A percentile compares a stretch with the other conserved stretches of the same genome.
phyloP scores from a whole-genome alignment of 2,113 vertebrate species.

The Anoura caudifer region DNA sequence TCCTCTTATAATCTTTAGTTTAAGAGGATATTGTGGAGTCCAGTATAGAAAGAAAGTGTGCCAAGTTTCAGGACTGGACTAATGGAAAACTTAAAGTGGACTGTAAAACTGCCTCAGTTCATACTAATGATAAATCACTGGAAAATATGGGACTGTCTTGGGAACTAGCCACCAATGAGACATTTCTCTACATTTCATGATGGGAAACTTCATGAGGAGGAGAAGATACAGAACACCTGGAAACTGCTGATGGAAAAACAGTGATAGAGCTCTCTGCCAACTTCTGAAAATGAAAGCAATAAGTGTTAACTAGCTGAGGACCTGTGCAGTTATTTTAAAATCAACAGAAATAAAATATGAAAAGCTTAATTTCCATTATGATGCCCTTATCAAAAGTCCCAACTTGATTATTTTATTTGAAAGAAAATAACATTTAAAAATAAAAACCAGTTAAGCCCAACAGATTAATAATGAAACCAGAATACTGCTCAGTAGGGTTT shows the following conservation, averaged over 20 bases:
- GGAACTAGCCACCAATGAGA: not conserved
- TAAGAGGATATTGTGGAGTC: not conserved
- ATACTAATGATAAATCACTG: not conserved
- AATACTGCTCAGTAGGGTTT: not conserved
- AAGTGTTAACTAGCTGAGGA: not conserved
- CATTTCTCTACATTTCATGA: not conserved
- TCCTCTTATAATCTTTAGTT: conserved; percentile 17
- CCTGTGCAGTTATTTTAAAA: conserved; percentile 52
- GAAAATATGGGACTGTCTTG: not conserved
- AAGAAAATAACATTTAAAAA: conserved; percentile 36
- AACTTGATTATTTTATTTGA: not conserved
- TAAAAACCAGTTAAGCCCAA: not conserved
- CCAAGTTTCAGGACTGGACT: not conserved
- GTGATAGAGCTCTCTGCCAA: conserved; percentile 41
- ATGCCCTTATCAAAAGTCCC: not conserved
- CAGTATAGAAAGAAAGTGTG: not conserved
- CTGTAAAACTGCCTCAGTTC: not conserved
- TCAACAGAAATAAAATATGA: conserved; percentile 26
- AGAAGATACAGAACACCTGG: conserved; percentile 45
- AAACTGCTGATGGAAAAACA: conserved; percentile 36
- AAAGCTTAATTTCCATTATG: conserved; percentile 29
- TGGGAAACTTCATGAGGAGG: conserved; percentile 39
- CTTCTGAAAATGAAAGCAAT: conserved; percentile 65
- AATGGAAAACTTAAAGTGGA: not conserved
- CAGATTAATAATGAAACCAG: not conserved